Conservation (phyloP, 1,140 invertebrate genomes). For the Hylaeus volcanicus region DNA sequence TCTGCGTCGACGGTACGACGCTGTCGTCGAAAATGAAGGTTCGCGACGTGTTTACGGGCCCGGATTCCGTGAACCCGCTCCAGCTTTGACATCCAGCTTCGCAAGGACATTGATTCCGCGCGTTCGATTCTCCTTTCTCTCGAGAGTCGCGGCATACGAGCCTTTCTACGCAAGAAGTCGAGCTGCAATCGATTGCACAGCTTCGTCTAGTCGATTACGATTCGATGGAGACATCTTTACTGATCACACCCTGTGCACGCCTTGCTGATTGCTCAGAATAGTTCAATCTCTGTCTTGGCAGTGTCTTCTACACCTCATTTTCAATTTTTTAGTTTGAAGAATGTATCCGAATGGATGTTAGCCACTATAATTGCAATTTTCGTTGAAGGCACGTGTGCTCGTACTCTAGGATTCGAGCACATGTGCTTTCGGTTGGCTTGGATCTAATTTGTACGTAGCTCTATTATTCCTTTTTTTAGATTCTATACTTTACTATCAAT, state of each 20-base stretch:
- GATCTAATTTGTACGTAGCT: too few species aligned
- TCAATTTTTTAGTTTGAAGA: too few species aligned
- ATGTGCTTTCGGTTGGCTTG: too few species aligned
- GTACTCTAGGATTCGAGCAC: too few species aligned
- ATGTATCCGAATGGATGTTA: too few species aligned
- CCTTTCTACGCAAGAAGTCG: conserved; percentile 1
- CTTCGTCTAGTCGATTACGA: conserved; percentile 14
- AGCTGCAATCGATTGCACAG: background rate
- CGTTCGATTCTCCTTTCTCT: conserved; percentile 33
- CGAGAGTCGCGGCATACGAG: background rate
- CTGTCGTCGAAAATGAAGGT: conserved; percentile 5
- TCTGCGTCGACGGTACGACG: background rate
- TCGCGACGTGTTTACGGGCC: conserved; percentile 1
- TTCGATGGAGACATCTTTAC: background rate
- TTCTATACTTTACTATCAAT: too few species aligned
- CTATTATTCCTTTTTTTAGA: too few species aligned
- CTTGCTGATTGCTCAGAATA: background rate
- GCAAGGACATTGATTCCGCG: conserved; percentile 28
- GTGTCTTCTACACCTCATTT: too few species aligned
- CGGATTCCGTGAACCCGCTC: conserved; percentile 23
- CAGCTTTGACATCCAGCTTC: conserved; percentile 29
- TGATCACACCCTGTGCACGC: background rate
- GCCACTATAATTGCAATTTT: too few species aligned
- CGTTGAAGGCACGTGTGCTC: too few species aligned
- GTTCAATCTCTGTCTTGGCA: background rate